These are phyloP conservation scores for Buteo buteo DNA, from an alignment of 2,113 vertebrate species.

Conservation along the genomic window DNA sequence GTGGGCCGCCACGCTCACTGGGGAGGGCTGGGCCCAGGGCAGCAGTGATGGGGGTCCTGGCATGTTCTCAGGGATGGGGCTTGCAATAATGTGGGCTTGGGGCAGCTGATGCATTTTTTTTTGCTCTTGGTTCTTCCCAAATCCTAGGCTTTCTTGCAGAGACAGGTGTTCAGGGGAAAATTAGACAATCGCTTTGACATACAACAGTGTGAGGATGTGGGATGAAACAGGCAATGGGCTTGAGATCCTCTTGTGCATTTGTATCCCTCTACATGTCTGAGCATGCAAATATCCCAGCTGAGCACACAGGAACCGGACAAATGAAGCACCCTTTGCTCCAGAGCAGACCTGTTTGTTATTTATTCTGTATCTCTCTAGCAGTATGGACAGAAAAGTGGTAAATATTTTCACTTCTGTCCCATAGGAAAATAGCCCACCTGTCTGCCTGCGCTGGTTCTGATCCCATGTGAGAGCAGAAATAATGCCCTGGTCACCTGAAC, in stretches of 20 bases:
- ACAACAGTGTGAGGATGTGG: neutral
- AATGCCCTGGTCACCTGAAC: accelerated
- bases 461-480: neutral
- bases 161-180: neutral
- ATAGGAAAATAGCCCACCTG: neutral
- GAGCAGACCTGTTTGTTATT: neutral
- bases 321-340: neutral
- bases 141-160: neutral
- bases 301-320: neutral
- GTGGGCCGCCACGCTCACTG: neutral
- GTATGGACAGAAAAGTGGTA: neutral
- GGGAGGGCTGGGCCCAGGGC: neutral
- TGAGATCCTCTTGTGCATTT: neutral
- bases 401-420: neutral
- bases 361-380: neutral
- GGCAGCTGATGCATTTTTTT: neutral
- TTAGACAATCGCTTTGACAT: neutral
- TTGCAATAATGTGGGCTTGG: neutral
- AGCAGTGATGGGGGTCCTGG: accelerated
- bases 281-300: neutral
- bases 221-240: neutral
- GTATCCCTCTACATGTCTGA: neutral
- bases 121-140: neutral
- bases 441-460: neutral
- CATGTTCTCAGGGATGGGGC: neutral